Evolutionary conservation across 2,797 vertebrate genomes (phyloP), one percentile per base, ranked within the genome.

Genomic region (Uromys caudimaculatus): DNA sequence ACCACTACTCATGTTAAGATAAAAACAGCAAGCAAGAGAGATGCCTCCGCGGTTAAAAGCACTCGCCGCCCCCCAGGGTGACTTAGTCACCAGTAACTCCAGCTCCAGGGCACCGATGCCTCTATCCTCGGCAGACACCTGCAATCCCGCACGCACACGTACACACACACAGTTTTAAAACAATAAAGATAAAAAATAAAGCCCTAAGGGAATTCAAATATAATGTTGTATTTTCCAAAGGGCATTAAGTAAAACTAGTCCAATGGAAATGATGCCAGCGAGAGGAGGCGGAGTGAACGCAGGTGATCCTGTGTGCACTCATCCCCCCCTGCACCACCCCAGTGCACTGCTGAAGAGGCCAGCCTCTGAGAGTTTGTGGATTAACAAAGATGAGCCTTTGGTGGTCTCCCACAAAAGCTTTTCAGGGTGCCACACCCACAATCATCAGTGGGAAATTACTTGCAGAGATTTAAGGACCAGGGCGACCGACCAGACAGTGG

Each of bases 271-370:
- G 47, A 88, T 12, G 21, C 41, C 3, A 14, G 21, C 47, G 2
- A 44, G 35, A n/a, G 14, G 62, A 75, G 19, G 52, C 73, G 2
- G 35, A n/a, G 0, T 2, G 16, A 41, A 73, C 4, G 21, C 2
- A 71, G 35, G 60, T 19, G 38, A 32, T 0, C 29, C 24, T 32
- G 9, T 10, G 17, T 44, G 29, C 47, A 3, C 17, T 2, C 1
- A 2, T 14, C 52, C 2, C 5, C 47, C 2, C 2, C 35, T 0
- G 52, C 60, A 32, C 47, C 7, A 17, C 8, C 6, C 16, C 3
- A 4, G 38, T 3, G 7, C 0, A 9, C 29, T 56, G 2, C 0
- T 4, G 19, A 16, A 29, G 0, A 9, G 0, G 4, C 23, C 1
- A 32, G 93, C 13, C 27, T 6, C 29, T 0, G 4, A 52, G n/a